Percentiles rank a stretch among this genome's conserved stretches.
Evolutionary conservation across 2,888 invertebrate genomes (phyloP).

Genomic region (Nymphalis urticae): DNA sequence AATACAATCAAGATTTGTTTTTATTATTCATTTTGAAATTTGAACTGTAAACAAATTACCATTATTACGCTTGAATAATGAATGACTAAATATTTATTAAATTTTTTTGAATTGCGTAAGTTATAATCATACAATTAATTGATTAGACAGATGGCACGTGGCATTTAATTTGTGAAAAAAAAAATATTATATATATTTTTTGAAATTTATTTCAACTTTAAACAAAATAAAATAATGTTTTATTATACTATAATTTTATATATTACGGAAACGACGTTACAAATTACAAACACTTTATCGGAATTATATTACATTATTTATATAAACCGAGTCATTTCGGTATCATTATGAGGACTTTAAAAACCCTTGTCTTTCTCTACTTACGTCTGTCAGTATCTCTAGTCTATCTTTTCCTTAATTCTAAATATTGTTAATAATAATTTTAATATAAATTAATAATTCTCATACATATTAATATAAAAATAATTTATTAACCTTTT

Average conservation of each 20-base stretch:
- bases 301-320: not conserved
- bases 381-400: slow-evolving; percentile 30
- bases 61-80: too few relatives aligned
- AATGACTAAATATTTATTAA: not conserved
- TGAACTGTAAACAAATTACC: too few relatives aligned
- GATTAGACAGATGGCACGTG: not conserved
- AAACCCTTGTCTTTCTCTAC: not conserved
- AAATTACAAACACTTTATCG: too few relatives aligned
- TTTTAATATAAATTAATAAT: slow-evolving; percentile 2
- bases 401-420: slow-evolving; percentile 22
- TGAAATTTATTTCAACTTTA: too few relatives aligned
- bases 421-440: slow-evolving; percentile 7
- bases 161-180: too few relatives aligned
- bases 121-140: not conserved
- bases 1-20: not conserved
- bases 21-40: not conserved
- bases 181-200: too few relatives aligned
- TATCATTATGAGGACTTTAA: not conserved
- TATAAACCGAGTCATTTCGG: not conserved
- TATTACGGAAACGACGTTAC: too few relatives aligned
- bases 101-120: not conserved
- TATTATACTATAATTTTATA: too few relatives aligned
- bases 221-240: too few relatives aligned
- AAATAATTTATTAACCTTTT: not conserved
- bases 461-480: slow-evolving; percentile 2